Conservation (phyloP, 2,888 invertebrate species). For the Habroteleia sp. region DNA sequence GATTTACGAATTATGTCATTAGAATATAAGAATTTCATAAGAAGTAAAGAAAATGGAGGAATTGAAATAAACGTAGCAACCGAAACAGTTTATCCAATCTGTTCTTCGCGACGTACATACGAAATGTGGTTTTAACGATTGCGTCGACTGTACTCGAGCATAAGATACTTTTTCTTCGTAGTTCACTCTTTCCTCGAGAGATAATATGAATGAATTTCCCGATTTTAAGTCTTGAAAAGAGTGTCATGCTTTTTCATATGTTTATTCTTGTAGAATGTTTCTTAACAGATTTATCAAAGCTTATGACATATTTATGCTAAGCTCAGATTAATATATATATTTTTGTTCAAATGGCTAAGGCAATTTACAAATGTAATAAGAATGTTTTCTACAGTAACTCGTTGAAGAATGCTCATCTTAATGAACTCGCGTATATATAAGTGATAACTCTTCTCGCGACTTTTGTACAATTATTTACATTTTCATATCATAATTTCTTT, state of each 20-base stretch:
- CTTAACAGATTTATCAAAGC: constrained; percentile 28
- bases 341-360: background rate
- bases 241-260: constrained; percentile 25
- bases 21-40: constrained; percentile 35
- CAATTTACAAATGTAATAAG: constrained; percentile 28
- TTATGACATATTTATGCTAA: constrained; percentile 25
- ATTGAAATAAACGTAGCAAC: constrained; percentile 28
- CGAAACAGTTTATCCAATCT: constrained; percentile 23
- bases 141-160: constrained; percentile 16
- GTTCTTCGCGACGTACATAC: constrained; percentile 7
- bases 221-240: constrained; percentile 32
- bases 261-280: constrained; percentile 23
- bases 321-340: constrained; percentile 17
- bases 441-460: no score
- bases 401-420: constrained; percentile 10
- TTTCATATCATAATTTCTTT: no score
- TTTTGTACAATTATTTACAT: no score
- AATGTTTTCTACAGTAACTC: constrained; percentile 9
- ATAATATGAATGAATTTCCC: constrained; percentile 43
- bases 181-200: constrained; percentile 14
- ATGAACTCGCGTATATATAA: no score
- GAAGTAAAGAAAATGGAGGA: constrained; percentile 18
- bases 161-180: no score
- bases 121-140: constrained; percentile 47
- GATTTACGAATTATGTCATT: constrained; percentile 42